phyloP scores from a whole-genome alignment of 1,140 invertebrate species.

The Aphelenchoides fujianensis region DNA sequence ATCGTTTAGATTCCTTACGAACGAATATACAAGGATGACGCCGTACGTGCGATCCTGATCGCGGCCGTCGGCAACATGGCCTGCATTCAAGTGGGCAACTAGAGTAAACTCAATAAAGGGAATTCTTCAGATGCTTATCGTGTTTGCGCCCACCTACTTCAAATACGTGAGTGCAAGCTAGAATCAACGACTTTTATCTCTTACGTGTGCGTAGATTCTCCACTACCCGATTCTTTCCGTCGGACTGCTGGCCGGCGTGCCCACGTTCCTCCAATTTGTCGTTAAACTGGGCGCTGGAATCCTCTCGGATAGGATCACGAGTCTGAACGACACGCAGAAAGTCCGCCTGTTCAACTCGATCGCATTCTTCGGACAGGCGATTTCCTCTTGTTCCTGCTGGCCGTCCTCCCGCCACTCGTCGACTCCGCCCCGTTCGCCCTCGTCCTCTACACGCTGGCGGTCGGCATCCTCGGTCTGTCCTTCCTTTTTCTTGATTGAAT shows the following conservation, averaged over 20 bases:
- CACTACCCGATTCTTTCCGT: slow-evolving; percentile 29
- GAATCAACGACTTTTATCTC: no score
- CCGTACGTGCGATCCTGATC: slow-evolving; percentile 55
- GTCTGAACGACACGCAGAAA: slow-evolving; percentile 25
- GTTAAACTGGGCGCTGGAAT: slow-evolving; percentile 50
- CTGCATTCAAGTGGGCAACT: slow-evolving; percentile 22
- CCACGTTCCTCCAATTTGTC: slow-evolving; percentile 46
- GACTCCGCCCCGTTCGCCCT: slow-evolving; percentile 9
- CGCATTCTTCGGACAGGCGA: slow-evolving; percentile 48
- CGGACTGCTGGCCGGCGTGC: slow-evolving; percentile 47
- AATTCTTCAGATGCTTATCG: slow-evolving; percentile 48
- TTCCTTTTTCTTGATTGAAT: no score
- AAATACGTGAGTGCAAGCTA: background rate
- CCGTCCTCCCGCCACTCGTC: background rate
- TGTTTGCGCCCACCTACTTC: slow-evolving; percentile 22
- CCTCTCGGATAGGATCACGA: slow-evolving; percentile 37
- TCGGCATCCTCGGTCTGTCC: slow-evolving; percentile 35
- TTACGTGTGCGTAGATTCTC: no score
- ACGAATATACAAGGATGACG: slow-evolving; percentile 27
- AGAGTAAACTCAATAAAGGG: slow-evolving; percentile 10
- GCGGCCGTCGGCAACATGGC: slow-evolving; percentile 53
- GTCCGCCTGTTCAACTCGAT: slow-evolving; percentile 46
- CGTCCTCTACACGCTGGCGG: slow-evolving; percentile 30
- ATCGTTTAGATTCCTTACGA: slow-evolving; percentile 44
- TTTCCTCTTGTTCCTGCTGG: slow-evolving; percentile 39